phyloP scores from a whole-genome alignment of 23 tunicate species.

The Aplidium turbinatum region DNA sequence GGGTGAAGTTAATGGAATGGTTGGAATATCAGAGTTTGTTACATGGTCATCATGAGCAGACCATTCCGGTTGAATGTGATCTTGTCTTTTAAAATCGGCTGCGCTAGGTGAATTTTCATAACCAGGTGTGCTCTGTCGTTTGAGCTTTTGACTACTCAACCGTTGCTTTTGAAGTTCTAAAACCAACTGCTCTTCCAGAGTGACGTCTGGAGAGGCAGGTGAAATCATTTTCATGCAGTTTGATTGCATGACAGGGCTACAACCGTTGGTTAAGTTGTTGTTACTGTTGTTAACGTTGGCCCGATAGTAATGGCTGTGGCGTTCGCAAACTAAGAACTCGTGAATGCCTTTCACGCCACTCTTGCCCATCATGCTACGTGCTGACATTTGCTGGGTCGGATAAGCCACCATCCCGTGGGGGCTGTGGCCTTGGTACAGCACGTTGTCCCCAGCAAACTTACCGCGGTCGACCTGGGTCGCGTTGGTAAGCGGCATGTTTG shows the following conservation, averaged over 20 bases:
- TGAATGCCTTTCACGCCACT: constrained; percentile 27
- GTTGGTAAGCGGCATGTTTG: constrained; percentile 1
- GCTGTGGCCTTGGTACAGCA: constrained; percentile 3
- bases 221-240: constrained; percentile 7
- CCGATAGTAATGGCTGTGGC: constrained; percentile 4
- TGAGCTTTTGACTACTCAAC: neutral
- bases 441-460: constrained; percentile 5
- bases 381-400: constrained; percentile 16
- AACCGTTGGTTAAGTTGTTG: neutral
- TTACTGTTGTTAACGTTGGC: neutral
- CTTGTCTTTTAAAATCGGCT: constrained; percentile 16
- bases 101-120: constrained; percentile 15
- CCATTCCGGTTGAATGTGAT: constrained; percentile 41
- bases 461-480: constrained; percentile 2
- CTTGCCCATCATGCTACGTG: constrained; percentile 25
- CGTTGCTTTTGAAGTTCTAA: constrained; percentile 59
- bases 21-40: too few species aligned
- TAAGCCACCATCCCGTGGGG: constrained; percentile 6
- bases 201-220: constrained; percentile 52
- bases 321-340: constrained; percentile 49
- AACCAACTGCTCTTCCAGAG: constrained; percentile 63
- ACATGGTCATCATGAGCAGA: too few species aligned
- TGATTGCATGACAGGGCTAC: constrained; percentile 20
- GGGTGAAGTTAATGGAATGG: too few species aligned
- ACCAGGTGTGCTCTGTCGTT: constrained; percentile 1